A percentile compares a stretch with the other conserved stretches of the same genome.
phyloP scores from a whole-genome alignment of 2,113 vertebrate species.

The Lanius collurio region DNA sequence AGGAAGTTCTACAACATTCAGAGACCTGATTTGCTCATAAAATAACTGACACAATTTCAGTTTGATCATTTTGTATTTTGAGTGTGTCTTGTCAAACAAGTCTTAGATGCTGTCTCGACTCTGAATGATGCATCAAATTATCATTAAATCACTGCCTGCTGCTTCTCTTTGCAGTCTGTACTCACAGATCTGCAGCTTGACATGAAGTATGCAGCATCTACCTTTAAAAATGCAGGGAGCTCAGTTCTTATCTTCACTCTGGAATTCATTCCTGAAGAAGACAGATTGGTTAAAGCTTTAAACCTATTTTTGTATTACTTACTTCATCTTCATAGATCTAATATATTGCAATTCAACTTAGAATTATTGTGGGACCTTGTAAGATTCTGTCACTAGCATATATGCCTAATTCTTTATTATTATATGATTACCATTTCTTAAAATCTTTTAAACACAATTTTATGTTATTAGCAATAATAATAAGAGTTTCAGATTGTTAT shows the following conservation, averaged over 20 bases:
- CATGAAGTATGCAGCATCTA: not conserved
- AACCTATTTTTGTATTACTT: not conserved
- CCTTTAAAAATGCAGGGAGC: not conserved
- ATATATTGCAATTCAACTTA: not conserved
- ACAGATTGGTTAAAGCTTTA: not conserved
- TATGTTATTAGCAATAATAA: not conserved
- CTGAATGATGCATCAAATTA: conserved; percentile 27
- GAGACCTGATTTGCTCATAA: not conserved
- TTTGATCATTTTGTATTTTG: conserved; percentile 44
- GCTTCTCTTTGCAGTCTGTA: not conserved
- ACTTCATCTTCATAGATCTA: not conserved
- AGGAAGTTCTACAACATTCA: not conserved
- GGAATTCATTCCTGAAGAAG: not conserved
- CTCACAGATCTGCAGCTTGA: not conserved
- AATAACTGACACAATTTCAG: conserved; percentile 6
- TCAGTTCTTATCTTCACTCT: not conserved
- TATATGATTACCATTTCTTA: not conserved
- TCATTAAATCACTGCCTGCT: conserved; percentile 21
- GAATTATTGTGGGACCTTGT: not conserved
- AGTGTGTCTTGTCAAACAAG: conserved; percentile 14
- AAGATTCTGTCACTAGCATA: not conserved
- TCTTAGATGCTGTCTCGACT: conserved; percentile 1
- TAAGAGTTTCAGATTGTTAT: not conserved
- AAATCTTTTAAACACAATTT: not conserved
- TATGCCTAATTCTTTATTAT: not conserved